These are phyloP conservation scores for Rhinophrynus dorsalis DNA, from an alignment of 2,797 vertebrate species.

Conservation along the genomic window DNA sequence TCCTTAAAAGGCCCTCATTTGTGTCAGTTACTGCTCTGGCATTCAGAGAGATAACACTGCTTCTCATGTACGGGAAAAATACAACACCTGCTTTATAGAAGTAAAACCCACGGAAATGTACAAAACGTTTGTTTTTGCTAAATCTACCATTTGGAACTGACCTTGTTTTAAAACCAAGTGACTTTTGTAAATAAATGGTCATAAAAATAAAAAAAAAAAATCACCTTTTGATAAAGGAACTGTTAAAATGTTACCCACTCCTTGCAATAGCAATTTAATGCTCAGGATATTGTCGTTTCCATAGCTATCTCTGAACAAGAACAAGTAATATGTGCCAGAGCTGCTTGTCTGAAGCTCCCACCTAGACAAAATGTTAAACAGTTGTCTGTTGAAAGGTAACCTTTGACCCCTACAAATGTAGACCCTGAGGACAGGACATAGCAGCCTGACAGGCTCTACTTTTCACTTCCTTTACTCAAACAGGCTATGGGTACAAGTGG, in stretches of 20 bases:
- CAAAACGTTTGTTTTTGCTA: too few relatives aligned
- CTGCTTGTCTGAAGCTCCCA: conserved; percentile 21
- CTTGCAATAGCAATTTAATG: background rate
- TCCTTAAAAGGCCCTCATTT: too few relatives aligned
- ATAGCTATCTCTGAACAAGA: conserved; percentile 3
- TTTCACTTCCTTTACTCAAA: background rate
- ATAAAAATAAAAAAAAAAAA: background rate
- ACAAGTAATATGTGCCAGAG: conserved; percentile 40
- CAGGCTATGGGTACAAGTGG: background rate
- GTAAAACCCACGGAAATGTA: too few relatives aligned
- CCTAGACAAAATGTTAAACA: conserved; percentile 37
- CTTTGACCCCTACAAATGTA: conserved; percentile 29
- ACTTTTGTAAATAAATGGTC: background rate
- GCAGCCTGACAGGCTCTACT: conserved; percentile 4
- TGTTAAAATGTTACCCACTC: background rate
- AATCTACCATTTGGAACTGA: background rate
- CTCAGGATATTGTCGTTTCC: conserved; percentile 34
- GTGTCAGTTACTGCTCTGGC: too few relatives aligned
- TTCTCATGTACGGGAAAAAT: background rate
- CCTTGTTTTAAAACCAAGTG: background rate
- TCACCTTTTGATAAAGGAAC: background rate
- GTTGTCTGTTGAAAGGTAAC: conserved; percentile 48
- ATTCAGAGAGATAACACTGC: too few relatives aligned
- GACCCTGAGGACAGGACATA: conserved; percentile 32
- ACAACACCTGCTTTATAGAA: conserved; percentile 3